Evolutionary conservation across 2,888 invertebrate species (phyloP).

Genomic region (Apamea crenata): DNA sequence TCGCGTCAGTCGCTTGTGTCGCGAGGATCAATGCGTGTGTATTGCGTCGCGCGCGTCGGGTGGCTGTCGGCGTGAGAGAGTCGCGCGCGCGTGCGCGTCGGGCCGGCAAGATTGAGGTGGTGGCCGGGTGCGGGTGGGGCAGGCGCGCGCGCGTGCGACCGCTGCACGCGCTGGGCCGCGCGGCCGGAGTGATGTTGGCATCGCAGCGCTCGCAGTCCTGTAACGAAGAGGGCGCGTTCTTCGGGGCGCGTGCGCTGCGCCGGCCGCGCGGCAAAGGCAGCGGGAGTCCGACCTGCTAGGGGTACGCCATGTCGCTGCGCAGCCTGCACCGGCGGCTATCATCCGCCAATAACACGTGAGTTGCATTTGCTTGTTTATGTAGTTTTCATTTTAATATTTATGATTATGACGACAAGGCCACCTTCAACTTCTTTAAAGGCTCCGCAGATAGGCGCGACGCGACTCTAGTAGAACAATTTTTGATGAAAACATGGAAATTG

Average conservation of each 20-base stretch:
- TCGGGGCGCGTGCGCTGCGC: constrained; percentile 89
- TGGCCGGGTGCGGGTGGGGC: constrained; percentile 88
- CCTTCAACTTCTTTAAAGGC: not conserved
- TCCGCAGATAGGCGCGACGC: no score
- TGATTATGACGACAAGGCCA: not conserved
- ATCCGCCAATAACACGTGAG: constrained; percentile 91
- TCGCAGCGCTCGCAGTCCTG: constrained; percentile 90
- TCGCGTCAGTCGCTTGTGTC: constrained; percentile 46
- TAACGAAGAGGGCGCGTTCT: constrained; percentile 90
- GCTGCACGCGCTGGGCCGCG: constrained; percentile 87
- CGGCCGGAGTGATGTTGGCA: constrained; percentile 87
- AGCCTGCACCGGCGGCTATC: constrained; percentile 92
- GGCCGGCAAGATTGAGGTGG: constrained; percentile 88
- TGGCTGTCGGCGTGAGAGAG: constrained; percentile 68
- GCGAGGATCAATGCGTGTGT: constrained; percentile 69
- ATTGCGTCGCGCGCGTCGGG: constrained; percentile 55
- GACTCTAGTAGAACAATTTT: not conserved
- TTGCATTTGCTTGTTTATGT: constrained; percentile 49
- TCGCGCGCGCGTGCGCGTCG: constrained; percentile 72
- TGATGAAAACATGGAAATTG: no score
- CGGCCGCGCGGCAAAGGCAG: constrained; percentile 91
- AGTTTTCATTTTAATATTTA: not conserved
- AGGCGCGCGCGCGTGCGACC: constrained; percentile 90
- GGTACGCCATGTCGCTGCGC: constrained; percentile 92
- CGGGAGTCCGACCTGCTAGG: constrained; percentile 91